Evolutionary conservation across 2,888 invertebrate species (phyloP), one percentile per base, ranked within the genome.

Genomic region (Trypoxylon attenuatum): DNA sequence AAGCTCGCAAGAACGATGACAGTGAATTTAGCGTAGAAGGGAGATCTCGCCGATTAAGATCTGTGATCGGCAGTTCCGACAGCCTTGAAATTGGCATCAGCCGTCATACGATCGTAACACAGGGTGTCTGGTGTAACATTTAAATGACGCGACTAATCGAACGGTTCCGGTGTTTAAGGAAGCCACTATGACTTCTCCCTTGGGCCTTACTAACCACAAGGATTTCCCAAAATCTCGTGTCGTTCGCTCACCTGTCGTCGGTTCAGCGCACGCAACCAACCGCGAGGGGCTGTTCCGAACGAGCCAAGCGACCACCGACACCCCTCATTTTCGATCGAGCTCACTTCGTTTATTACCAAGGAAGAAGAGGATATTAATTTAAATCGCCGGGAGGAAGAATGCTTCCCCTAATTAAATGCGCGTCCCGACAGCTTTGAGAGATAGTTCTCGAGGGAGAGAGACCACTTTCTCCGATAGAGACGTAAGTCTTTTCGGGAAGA

Each of bases 281-380:
- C 43, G 5, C 43, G n/a, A 21, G 10, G 13, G 5, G 13, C 21
- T 22, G 4, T n/a, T 10, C 22, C 13, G 13, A 6, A 33, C 8
- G 10, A 13, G 5, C n/a, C 33, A 10, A 33, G 10, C 33, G n/a
- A 6, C 33, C 33, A 13, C 33, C 10, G 13, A 10, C 33, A 33
- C 33, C n/a, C 4, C 5, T 33, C n/a, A 0, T 33, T 13, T 0
- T 33, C n/a, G 33, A 0, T 4, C 33, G 1, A 33, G 3, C 1
- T n/a, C n/a, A n/a, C n/a, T n/a, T n/a, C n/a, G n/a, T n/a, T n/a
- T n/a, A n/a, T n/a, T n/a, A n/a, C n/a, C n/a, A n/a, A n/a, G n/a
- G n/a, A n/a, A n/a, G n/a, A n/a, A n/a, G n/a, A n/a, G 42, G 53
- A 43, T 67, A 62, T 69, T 67, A 62, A 67, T 66, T 66, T 51